Evolutionary conservation across 2,888 invertebrate species (phyloP), one percentile per base, ranked within the genome.

Genomic region (Athripsodes cinereus): DNA sequence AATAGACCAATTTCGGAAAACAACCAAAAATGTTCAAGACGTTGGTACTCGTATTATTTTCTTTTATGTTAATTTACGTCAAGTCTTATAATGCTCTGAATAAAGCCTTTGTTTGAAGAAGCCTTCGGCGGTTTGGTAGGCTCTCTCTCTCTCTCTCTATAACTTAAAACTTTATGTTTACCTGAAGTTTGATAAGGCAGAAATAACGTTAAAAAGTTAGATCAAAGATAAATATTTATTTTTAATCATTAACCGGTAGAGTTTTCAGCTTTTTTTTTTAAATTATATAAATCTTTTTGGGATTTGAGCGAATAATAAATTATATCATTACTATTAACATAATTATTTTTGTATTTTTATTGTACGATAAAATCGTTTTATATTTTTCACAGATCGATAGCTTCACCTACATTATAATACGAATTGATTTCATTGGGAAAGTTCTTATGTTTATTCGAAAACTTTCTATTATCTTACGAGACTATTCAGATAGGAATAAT

Each of bases 201-300:
- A 59, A 59, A 44, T 58, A 58, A 52, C 35, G 55, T 44, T 51
- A 31, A 46, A 53, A 58, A 62, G 53, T 62, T 60, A 55, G 53
- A 60, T 58, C 62, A 57, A 60, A 59, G 62, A 57, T 60, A 59
- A 62, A 62, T 62, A 62, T 62, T 62, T 62, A 62, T 60, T 60
- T 60, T 62, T 62, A 62, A 62, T 62, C 62, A 62, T 62, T 62
- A 53, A 61, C 57, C 59, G 52, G 57, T 51, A 52, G 47, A 59
- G 55, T 59, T 56, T 40, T 40, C 48, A 44, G 59, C 48, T 59
- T 59, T 53, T 62, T 62, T 62, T 62, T n/a, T n/a, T n/a, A n/a
- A n/a, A n/a, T n/a, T 62, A 62, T 59, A 57, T 59, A 62, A 62
- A 40, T 40, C 40, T 40, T 40, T 40, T 40, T 61, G 54, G 2